Percentiles rank a stretch among this genome's conserved stretches.
Evolutionary conservation across 2,797 vertebrate species (phyloP).

Genomic region (Adrianichthys oophorus): DNA sequence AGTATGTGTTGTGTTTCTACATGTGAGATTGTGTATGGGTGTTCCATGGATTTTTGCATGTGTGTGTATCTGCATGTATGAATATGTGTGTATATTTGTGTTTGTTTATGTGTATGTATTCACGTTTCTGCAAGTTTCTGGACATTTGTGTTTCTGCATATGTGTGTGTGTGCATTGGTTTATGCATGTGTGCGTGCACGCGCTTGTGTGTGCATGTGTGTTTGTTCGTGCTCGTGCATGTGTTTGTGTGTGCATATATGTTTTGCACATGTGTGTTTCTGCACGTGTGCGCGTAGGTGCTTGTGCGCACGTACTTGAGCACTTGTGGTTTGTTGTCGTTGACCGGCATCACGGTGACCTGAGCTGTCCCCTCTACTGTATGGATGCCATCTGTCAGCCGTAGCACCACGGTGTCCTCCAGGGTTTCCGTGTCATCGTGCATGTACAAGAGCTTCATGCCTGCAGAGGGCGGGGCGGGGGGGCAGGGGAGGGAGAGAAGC

Average conservation of each 20-base stretch:
- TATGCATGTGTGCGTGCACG: too few relatives aligned
- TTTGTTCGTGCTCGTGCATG: background rate
- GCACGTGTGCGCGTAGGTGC: conserved; percentile 4
- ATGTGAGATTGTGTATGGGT: too few relatives aligned
- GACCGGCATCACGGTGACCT: conserved; percentile 85
- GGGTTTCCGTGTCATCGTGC: conserved; percentile 88
- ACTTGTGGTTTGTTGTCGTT: conserved; percentile 85
- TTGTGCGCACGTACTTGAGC: conserved; percentile 78
- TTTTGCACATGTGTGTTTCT: background rate
- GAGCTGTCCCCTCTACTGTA: conserved; percentile 81
- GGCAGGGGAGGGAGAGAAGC: background rate
- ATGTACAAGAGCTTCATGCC: conserved; percentile 83
- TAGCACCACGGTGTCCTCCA: conserved; percentile 81
- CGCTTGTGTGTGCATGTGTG: background rate
- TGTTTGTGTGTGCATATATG: background rate
- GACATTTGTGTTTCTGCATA: too few relatives aligned
- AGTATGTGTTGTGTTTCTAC: too few relatives aligned
- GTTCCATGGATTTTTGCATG: too few relatives aligned
- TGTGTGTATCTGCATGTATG: too few relatives aligned
- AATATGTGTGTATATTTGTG: too few relatives aligned
- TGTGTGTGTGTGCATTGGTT: too few relatives aligned
- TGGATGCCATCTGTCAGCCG: conserved; percentile 89
- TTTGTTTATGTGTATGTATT: too few relatives aligned
- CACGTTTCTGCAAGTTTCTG: background rate
- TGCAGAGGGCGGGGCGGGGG: conserved; percentile 32